These are phyloP conservation scores for Esox lucius DNA, from an alignment of 2,797 vertebrate species.

Conservation along the genomic window DNA sequence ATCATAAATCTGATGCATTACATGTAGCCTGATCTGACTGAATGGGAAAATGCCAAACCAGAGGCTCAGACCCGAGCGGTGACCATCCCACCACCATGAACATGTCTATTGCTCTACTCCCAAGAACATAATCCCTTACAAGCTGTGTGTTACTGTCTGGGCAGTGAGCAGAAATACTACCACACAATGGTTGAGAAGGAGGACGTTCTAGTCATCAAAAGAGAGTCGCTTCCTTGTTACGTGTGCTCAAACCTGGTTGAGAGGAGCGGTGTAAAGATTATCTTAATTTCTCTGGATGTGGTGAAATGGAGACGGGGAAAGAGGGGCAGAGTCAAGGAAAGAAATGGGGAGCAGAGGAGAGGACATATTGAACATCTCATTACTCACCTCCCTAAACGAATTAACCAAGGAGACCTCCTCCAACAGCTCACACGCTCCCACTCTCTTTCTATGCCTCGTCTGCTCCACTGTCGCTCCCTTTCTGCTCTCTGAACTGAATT, in stretches of 20 bases:
- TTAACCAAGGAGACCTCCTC: constrained; percentile 12
- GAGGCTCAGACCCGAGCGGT: background rate
- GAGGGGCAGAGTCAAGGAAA: background rate
- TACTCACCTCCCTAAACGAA: constrained; percentile 18
- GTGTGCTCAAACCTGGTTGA: background rate
- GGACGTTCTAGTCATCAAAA: background rate
- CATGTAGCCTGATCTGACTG: constrained; percentile 2
- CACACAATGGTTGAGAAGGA: background rate
- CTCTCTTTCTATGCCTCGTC: background rate
- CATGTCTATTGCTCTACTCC: background rate
- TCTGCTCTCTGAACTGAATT: constrained; percentile 10
- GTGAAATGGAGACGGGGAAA: background rate
- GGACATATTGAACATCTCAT: constrained; percentile 17
- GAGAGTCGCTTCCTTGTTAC: background rate
- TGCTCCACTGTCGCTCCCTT: background rate
- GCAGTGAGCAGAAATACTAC: background rate
- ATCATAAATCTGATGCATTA: background rate
- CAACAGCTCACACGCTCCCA: background rate
- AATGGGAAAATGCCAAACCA: background rate
- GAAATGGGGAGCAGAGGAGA: background rate
- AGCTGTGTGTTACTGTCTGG: background rate
- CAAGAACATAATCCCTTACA: background rate
- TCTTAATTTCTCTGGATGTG: too few species aligned
- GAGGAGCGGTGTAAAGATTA: background rate
- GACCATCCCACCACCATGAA: background rate